Percentiles rank a stretch among this genome's conserved stretches.
Evolutionary conservation across 2,113 vertebrate species (phyloP).

Genomic region (Gallinago media): DNA sequence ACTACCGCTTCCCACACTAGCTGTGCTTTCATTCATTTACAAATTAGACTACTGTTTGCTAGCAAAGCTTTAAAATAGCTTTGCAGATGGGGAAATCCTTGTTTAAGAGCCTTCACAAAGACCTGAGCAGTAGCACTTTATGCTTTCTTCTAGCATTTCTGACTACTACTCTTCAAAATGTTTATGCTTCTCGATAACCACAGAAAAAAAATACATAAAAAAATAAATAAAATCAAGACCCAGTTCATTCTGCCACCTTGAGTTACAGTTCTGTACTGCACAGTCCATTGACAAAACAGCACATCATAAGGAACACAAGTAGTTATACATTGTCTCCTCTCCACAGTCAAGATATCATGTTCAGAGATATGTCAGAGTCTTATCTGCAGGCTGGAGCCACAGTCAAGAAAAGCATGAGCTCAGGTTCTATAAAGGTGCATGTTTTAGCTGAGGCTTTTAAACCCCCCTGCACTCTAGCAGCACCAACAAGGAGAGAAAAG

Average conservation of each 20-base stretch:
- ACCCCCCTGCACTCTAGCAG: neutral
- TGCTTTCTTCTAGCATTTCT: neutral
- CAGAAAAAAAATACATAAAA: neutral
- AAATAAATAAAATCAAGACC: neutral
- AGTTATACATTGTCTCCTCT: neutral
- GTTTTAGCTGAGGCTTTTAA: neutral
- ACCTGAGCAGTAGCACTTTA: neutral
- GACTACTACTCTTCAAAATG: neutral
- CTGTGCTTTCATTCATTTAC: conserved; percentile 13
- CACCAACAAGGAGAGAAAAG: neutral
- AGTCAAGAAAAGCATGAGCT: neutral
- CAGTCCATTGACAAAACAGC: neutral
- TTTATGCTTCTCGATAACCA: neutral
- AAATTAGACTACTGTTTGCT: conserved; percentile 11
- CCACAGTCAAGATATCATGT: neutral
- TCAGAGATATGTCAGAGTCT: neutral
- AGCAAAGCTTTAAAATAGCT: conserved; percentile 8
- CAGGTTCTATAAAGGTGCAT: neutral
- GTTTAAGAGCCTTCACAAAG: conserved; percentile 1
- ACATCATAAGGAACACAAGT: neutral
- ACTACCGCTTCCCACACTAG: neutral
- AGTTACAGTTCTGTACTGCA: neutral
- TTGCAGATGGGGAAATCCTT: neutral
- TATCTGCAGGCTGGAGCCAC: neutral
- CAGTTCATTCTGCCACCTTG: conserved; percentile 51